Evolutionary conservation across 1,140 invertebrate genomes (phyloP), one percentile per base, ranked within the genome.

Genomic region (Drosophila ananassae): DNA sequence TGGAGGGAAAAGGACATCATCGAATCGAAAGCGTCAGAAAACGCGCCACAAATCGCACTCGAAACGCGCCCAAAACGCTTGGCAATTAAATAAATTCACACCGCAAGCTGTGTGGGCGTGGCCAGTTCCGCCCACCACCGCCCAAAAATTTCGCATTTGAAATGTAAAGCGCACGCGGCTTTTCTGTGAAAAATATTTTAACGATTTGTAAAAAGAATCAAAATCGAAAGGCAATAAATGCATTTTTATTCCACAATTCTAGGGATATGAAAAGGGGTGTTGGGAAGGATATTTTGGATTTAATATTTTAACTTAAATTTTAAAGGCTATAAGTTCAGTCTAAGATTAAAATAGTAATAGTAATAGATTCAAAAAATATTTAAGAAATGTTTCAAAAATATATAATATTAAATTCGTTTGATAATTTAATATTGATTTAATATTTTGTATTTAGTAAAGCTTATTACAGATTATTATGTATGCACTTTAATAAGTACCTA

Each of bases 81-180:
- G 55, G 74, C 83, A 89, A 90, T 87, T 83, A 87, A 87, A 89
- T 79, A 76, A 87, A 79, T 87, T 87, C 79, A 89, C 82, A 79
- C 83, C 76, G 73, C 59, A 59, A 72, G 51, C 46, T 64, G 52
- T 58, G 74, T 61, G 76, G 90, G 90, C 89, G 90, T 79, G 57
- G 48, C 67, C 10, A 44, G 12, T 4, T 12, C 50, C 66, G 71
- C 77, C 67, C 67, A 28, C 76, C 51, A 50, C 25, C 67, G 67
- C 67, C 67, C 67, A n/a, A 55, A 69, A 69, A 69, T 69, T 44
- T 71, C 57, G 46, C 80, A 73, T 68, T 84, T 77, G 41, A 77
- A 67, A 69, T 73, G 61, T 67, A 67, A 77, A 90, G 75, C 80
- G 77, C 83, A 82, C 72, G 82, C 82, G 78, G 82, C 82, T 69